These are phyloP conservation scores for Ypsolopha sequella DNA, from an alignment of 2,888 invertebrate species.

Conservation along the genomic window DNA sequence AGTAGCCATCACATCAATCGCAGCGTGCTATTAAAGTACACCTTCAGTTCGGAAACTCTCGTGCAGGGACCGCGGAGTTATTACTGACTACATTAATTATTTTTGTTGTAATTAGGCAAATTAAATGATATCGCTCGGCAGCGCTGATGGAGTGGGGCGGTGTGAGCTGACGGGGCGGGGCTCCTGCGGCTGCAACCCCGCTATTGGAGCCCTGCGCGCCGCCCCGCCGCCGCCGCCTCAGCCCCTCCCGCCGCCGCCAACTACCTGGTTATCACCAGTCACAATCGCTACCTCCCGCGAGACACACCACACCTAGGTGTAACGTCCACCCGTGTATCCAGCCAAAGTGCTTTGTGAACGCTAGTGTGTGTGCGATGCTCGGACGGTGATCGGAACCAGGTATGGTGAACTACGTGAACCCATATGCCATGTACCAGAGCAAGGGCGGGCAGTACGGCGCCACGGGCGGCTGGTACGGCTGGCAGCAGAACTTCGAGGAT, in stretches of 20 bases:
- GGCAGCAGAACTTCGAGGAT: constrained; percentile 68
- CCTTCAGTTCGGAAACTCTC: constrained; percentile 6
- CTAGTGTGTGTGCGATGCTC: constrained; percentile 58
- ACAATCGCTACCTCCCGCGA: constrained; percentile 37
- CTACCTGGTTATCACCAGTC: constrained; percentile 34
- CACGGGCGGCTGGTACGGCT: constrained; percentile 58
- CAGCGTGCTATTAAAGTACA: neutral
- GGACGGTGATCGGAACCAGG: constrained; percentile 55
- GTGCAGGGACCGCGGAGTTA: constrained; percentile 24
- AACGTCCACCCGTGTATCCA: constrained; percentile 11
- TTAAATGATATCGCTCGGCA: constrained; percentile 31
- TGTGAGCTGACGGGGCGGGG: constrained; percentile 10
- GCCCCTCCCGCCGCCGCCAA: constrained; percentile 27
- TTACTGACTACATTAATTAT: constrained; percentile 39
- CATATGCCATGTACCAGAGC: constrained; percentile 77
- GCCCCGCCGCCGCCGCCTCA: constrained; percentile 9
- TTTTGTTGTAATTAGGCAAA: constrained; percentile 62
- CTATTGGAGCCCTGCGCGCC: neutral
- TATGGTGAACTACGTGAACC: constrained; percentile 83
- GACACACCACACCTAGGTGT: constrained; percentile 13
- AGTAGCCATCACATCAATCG: neutral
- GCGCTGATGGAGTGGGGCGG: neutral
- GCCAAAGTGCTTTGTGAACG: constrained; percentile 49
- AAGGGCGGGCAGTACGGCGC: constrained; percentile 66
- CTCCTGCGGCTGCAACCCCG: constrained; percentile 14